Evolutionary conservation across 1,140 invertebrate species (phyloP).

Genomic region (Oreohelix idahoensis): DNA sequence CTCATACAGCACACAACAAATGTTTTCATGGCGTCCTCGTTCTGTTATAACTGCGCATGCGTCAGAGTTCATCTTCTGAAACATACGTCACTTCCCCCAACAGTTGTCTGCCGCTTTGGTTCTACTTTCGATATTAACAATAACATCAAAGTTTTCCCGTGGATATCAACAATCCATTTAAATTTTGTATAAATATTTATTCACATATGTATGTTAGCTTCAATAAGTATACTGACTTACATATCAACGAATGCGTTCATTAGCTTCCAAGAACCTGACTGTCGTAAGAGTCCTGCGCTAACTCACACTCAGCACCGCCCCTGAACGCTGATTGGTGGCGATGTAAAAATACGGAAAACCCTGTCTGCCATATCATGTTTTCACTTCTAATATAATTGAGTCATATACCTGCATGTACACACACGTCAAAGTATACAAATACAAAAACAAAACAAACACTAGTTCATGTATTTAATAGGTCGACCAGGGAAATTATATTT

Average conservation of each 20-base stretch:
- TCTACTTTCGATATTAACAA: background rate
- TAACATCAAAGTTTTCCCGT: background rate
- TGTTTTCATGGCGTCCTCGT: conserved; percentile 40
- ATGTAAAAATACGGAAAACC: background rate
- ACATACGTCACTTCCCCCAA: background rate
- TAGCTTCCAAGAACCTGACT: no score
- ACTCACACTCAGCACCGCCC: background rate
- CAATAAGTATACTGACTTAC: no score
- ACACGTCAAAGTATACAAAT: no score
- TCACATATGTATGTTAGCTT: no score
- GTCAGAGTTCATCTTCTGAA: background rate
- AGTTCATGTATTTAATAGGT: no score
- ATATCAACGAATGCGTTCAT: no score
- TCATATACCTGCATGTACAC: no score
- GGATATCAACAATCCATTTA: no score
- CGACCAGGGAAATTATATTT: no score
- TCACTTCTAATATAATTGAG: background rate
- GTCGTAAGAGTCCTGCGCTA: no score
- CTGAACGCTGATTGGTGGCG: background rate
- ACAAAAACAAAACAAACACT: no score
- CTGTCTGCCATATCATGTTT: background rate
- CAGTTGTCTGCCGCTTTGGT: background rate
- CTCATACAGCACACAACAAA: background rate
- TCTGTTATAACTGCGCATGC: conserved; percentile 24
- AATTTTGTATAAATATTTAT: no score